These are phyloP conservation scores for Eupeodes latifasciatus DNA, from an alignment of 2,888 invertebrate genomes.

Conservation along the genomic window DNA sequence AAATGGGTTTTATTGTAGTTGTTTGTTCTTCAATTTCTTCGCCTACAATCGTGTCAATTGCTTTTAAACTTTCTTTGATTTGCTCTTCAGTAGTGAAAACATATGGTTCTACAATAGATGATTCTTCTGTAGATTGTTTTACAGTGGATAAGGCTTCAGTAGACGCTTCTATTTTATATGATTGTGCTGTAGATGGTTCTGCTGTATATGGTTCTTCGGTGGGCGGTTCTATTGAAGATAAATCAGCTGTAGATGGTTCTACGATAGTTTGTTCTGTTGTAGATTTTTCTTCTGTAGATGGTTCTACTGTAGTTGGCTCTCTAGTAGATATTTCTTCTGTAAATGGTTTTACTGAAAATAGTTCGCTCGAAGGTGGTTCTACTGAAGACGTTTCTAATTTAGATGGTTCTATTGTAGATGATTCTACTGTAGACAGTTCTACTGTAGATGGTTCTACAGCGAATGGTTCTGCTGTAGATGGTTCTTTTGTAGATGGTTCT, in stretches of 20 bases:
- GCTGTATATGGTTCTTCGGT: neutral
- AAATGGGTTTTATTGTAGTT: neutral
- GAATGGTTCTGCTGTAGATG: neutral
- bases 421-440: neutral
- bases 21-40: neutral
- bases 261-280: neutral
- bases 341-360: neutral
- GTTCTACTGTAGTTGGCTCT: neutral
- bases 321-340: neutral
- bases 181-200: neutral
- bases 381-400: neutral
- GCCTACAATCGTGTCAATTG: neutral
- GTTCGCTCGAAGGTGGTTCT: neutral
- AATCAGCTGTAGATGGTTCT: neutral
- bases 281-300: neutral
- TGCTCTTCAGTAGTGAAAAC: neutral
- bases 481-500: neutral
- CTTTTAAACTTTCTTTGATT: neutral
- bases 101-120: neutral
- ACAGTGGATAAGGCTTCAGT: too few species aligned
- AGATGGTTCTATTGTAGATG: neutral
- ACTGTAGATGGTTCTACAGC: neutral
- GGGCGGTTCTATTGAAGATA: neutral
- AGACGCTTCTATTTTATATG: neutral
- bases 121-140: neutral